phyloP scores from a whole-genome alignment of 2,113 vertebrate species.

The Malurus alboscapulatus region DNA sequence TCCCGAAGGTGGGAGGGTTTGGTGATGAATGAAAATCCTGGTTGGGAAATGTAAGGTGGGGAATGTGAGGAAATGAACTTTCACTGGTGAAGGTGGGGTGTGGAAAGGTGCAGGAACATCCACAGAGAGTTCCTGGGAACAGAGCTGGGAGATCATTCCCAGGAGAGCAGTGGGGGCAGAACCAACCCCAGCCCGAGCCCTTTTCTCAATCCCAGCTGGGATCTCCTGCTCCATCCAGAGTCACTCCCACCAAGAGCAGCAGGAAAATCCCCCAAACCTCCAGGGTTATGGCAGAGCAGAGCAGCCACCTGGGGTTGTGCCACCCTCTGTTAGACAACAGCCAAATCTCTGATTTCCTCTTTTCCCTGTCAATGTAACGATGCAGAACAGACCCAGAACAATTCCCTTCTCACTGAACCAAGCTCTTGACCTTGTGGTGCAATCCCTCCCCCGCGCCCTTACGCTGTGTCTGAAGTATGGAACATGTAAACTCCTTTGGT shows the following conservation, averaged over 20 bases:
- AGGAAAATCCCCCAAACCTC: background rate
- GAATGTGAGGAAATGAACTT: background rate
- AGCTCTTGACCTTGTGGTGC: background rate
- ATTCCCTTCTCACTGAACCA: background rate
- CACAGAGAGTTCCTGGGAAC: background rate
- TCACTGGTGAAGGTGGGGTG: background rate
- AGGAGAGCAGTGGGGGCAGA: background rate
- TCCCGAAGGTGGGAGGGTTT: background rate
- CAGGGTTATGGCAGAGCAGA: background rate
- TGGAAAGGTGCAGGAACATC: background rate
- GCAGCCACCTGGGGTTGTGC: background rate
- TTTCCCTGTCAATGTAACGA: rapidly evolving
- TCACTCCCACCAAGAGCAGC: background rate
- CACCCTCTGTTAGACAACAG: rapidly evolving
- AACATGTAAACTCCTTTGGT: slow-evolving; percentile 79
- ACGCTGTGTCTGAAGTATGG: background rate
- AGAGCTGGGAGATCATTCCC: background rate
- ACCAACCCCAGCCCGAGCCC: background rate
- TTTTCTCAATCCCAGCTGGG: background rate
- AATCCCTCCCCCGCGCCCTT: background rate
- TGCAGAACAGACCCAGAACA: background rate
- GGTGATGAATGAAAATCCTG: background rate
- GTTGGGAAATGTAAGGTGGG: rapidly evolving
- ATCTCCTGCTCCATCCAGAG: background rate
- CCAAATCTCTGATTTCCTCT: background rate